Evolutionary conservation across 2,888 invertebrate species (phyloP), one percentile per base, ranked within the genome.

Genomic region (Orthonevra nobilis): DNA sequence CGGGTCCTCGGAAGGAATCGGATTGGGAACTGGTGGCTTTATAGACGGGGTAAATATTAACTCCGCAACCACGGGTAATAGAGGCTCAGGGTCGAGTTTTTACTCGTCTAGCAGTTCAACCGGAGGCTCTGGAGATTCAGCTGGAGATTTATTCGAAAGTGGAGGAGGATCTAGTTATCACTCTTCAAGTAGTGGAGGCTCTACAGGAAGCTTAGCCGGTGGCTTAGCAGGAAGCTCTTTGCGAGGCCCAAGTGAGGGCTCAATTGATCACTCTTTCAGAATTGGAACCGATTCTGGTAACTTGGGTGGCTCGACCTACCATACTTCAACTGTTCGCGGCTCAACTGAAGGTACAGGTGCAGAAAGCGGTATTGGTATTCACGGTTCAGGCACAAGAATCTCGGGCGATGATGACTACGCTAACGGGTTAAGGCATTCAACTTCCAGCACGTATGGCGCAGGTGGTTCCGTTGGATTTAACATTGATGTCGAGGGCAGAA

Each of bases 151-250:
- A 38, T 1, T 40, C 14, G 20, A 17, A 30, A 17, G 26, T n/a
- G 36, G 2, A 4, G 6, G 38, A 17, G 46, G 46, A 1, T 46
- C 46, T 9, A 46, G 12, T 30, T 60, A 14, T 5, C 40, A 50
- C 12, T 32, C 50, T 3, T 58, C 75, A 12, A 46, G 54, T 4
- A 32, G 50, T 36, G 81, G 81, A 1, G 75, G 81, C 17, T 58
- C 48, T 1, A 66, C 68, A n/a, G 15, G 32, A 14, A n/a, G n/a
- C n/a, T n/a, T n/a, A n/a, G n/a, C n/a, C n/a, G 32, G 63, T 46
- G 12, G 14, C 36, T 30, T 26, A 28, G 30, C n/a, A 1, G 26
- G 20, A 2, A 12, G 19, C 20, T 17, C 12, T 10, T 23, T 17
- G 26, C 32, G 52, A 12, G 40, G 30, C 7, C 52, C 26, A 17